A percentile compares a stretch with the other conserved stretches of the same genome.
These are phyloP conservation scores for Corythornis vintsioides DNA, from an alignment of 2,113 vertebrate species.

Conservation along the genomic window DNA sequence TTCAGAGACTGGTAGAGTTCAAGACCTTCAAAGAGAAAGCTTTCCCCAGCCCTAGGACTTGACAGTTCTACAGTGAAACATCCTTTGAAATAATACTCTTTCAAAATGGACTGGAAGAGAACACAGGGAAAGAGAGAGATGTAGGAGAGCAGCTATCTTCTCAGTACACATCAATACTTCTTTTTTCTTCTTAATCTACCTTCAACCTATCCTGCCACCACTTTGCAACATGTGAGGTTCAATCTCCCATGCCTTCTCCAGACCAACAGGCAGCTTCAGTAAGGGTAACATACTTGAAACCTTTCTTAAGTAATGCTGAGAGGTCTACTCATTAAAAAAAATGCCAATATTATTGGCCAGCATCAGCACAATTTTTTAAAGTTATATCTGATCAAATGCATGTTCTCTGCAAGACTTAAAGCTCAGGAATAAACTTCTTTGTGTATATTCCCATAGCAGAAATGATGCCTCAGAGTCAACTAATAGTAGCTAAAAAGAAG, in stretches of 20 bases:
- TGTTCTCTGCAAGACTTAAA: not conserved
- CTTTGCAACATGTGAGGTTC: not conserved
- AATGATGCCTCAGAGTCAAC: not conserved
- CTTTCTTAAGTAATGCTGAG: not conserved
- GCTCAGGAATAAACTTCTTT: not conserved
- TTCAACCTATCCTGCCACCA: not conserved
- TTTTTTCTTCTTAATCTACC: not conserved
- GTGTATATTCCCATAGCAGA: not conserved
- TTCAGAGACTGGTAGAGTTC: not conserved
- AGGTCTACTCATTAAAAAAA: not conserved
- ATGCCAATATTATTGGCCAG: not conserved
- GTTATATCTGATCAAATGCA: not conserved
- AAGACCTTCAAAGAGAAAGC: not conserved
- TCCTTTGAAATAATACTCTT: not conserved
- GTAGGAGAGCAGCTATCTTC: not conserved
- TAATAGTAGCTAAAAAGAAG: not conserved
- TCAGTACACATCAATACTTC: not conserved
- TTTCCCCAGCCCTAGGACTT: too few relatives aligned
- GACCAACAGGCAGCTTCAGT: not conserved
- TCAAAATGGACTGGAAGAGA: not conserved
- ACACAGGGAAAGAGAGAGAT: not conserved
- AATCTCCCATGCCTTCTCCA: not conserved
- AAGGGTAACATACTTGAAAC: not conserved
- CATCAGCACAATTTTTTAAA: not conserved
- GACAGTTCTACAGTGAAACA: not conserved